Conservation (phyloP, 2,113 vertebrate species). For the mouse (Mus musculus) region DNA sequence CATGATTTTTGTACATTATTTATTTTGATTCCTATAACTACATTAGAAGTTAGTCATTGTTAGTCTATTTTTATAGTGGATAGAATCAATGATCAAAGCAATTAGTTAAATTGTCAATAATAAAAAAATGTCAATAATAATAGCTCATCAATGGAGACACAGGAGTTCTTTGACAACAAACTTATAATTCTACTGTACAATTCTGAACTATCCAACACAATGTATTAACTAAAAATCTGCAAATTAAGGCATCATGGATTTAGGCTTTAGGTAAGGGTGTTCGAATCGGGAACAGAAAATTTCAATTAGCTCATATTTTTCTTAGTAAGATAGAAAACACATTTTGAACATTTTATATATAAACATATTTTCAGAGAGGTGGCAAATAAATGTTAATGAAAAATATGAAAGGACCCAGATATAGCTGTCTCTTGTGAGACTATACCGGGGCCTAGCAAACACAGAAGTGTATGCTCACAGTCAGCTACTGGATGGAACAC, state of each 20-base stretch:
- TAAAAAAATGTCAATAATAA: conserved; percentile 3
- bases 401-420: neutral
- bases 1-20: conserved; percentile 31
- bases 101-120: conserved; percentile 13
- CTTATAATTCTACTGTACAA: neutral
- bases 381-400: conserved; percentile 54
- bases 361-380: conserved; percentile 27
- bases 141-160: neutral
- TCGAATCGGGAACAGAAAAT: conserved; percentile 39
- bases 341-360: neutral
- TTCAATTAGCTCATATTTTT: neutral
- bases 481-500: no score
- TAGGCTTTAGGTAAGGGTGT: neutral
- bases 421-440: no score
- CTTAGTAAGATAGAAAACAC: conserved; percentile 6
- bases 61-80: neutral
- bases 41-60: neutral
- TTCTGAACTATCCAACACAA: conserved; percentile 31
- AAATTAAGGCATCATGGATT: neutral
- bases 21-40: conserved; percentile 1
- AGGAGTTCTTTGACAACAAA: conserved; percentile 31
- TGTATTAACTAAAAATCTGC: conserved; percentile 6
- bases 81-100: conserved; percentile 15
- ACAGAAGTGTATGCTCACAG: no score
- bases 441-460: no score